Conservation (phyloP, 2,113 vertebrate genomes). For the Haplochromis vanheusdeni region DNA sequence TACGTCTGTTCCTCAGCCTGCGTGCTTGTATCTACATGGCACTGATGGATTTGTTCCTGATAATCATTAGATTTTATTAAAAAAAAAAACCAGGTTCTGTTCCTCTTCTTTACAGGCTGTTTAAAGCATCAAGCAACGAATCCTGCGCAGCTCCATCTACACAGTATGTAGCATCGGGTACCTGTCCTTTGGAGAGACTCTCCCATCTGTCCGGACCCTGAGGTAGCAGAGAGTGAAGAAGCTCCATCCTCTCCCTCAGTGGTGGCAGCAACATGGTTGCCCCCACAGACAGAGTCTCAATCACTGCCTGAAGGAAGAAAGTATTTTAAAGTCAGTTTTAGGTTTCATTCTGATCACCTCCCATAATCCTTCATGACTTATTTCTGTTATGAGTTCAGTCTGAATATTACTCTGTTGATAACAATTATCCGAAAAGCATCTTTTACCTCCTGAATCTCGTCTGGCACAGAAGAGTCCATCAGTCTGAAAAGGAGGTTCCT, state of each 20-base stretch:
- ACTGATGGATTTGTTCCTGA: not conserved
- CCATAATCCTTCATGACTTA: not conserved
- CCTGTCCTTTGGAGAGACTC: constrained; percentile 97
- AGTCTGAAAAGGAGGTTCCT: constrained; percentile 91
- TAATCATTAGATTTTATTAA: accelerated
- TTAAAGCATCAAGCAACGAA: not conserved
- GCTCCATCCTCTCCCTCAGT: constrained; percentile 92
- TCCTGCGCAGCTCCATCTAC: accelerated
- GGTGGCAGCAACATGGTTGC: constrained; percentile 97
- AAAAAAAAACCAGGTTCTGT: accelerated
- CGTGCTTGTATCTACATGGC: not conserved
- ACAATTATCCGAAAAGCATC: not conserved
- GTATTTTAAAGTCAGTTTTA: not conserved
- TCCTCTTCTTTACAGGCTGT: not conserved
- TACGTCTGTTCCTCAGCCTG: not conserved
- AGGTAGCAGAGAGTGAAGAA: constrained; percentile 91
- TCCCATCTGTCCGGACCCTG: constrained; percentile 98
- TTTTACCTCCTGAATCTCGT: constrained; percentile 94
- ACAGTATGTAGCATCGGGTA: not conserved
- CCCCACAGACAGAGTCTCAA: constrained; percentile 96
- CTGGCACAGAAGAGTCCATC: constrained; percentile 97
- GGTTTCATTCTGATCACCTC: not conserved
- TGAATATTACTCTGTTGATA: not conserved
- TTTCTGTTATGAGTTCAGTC: not conserved
- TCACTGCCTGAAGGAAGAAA: constrained; percentile 79